Percentiles rank a stretch among this genome's conserved stretches.
phyloP scores from a whole-genome alignment of 2,113 vertebrate genomes.

The Neodon shergylaensis region DNA sequence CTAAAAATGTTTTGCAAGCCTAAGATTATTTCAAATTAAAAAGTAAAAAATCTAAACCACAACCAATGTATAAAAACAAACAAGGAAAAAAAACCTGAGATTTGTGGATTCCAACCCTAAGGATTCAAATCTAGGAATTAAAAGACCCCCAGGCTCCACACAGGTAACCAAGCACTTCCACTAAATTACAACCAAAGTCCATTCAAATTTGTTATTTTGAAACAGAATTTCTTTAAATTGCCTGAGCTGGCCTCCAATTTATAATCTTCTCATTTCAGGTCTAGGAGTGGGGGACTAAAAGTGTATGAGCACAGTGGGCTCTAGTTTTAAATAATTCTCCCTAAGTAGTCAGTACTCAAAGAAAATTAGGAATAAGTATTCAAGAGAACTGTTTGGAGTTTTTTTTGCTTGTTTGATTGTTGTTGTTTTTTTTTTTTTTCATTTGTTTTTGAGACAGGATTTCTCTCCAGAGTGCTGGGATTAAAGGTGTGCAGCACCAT shows the following conservation, averaged over 20 bases:
- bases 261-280: neutral
- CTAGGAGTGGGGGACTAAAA: no score
- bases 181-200: neutral
- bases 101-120: neutral
- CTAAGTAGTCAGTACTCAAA: neutral
- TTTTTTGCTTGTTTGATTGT: no score
- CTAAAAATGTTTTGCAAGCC: slow-evolving; percentile 14
- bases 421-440: neutral
- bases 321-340: neutral
- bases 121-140: neutral
- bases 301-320: neutral
- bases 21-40: slow-evolving; percentile 56
- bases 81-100: neutral
- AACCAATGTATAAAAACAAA: neutral
- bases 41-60: neutral
- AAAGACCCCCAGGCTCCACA: neutral
- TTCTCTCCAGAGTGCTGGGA: neutral
- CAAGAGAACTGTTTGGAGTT: neutral
- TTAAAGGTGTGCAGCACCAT: neutral
- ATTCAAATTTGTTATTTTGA: neutral
- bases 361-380: slow-evolving; percentile 42
- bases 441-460: neutral
- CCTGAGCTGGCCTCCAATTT: neutral
- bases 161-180: neutral
- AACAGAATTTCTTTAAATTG: neutral